phyloP scores from a whole-genome alignment of 92 coral and sea anemone genomes.

The Parazoanthus swiftii region DNA sequence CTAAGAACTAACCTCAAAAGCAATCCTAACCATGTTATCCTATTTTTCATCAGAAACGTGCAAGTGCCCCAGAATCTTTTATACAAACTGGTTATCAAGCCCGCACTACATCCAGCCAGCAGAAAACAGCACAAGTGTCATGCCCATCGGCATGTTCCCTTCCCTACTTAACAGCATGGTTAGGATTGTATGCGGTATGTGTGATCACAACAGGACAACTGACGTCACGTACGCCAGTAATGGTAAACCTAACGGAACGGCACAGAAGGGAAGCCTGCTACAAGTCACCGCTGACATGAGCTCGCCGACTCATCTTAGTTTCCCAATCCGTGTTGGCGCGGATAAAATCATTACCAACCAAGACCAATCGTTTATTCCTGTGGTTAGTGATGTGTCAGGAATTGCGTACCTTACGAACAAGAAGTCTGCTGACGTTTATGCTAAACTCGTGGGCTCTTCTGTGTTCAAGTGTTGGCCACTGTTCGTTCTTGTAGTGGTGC shows the following conservation, averaged over 20 bases:
- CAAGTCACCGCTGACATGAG: conserved; percentile 43
- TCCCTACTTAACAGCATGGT: conserved; percentile 45
- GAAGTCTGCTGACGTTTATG: conserved; percentile 52
- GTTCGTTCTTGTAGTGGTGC: conserved; percentile 35
- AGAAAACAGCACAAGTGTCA: conserved; percentile 27
- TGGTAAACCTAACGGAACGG: conserved; percentile 26
- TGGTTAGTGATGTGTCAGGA: conserved; percentile 38
- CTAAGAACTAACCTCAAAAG: no score
- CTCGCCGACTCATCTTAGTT: conserved; percentile 56
- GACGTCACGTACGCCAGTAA: conserved; percentile 20
- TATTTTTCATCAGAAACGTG: conserved; percentile 62
- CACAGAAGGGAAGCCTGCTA: conserved; percentile 27
- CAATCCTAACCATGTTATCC: not conserved
- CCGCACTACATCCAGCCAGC: conserved; percentile 58
- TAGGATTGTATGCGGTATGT: conserved; percentile 49
- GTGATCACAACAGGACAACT: conserved; percentile 49
- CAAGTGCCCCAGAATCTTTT: conserved; percentile 63
- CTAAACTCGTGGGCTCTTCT: conserved; percentile 59
- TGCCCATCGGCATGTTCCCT: conserved; percentile 58
- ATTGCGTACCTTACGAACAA: conserved; percentile 54
- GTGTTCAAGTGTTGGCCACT: conserved; percentile 66
- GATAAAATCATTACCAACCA: conserved; percentile 18
- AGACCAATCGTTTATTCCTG: conserved; percentile 45
- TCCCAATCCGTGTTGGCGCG: conserved; percentile 52
- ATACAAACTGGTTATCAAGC: conserved; percentile 67